Base-by-base conservation (phyloP, 2,888 invertebrate genomes). In the Polymixis lichenea region DNA sequence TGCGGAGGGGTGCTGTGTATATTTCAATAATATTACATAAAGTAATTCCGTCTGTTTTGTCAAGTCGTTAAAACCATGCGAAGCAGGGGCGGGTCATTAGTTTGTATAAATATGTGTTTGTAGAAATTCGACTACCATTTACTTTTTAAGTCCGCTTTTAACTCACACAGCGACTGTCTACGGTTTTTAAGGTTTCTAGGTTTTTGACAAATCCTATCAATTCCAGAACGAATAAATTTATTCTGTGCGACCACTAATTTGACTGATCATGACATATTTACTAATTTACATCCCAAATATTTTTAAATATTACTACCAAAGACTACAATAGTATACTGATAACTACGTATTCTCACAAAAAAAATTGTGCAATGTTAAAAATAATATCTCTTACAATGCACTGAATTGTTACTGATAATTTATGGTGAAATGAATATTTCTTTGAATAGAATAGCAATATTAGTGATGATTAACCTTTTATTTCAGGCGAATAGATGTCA, bases 341-440 rank as follows among this genome's bases (percentile, higher is more conserved):
- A n/a, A n/a, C n/a, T n/a, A n/a, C n/a, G n/a, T n/a, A n/a, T n/a
- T n/a, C n/a, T n/a, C n/a, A n/a, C n/a, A n/a, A n/a, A n/a, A n/a
- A n/a, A n/a, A n/a, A n/a, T n/a, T n/a, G n/a, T n/a, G n/a, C n/a
- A n/a, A n/a, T n/a, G n/a, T n/a, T n/a, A 25, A 0, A 69, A 19
- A 61, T 22, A 43, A 32, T 28, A 17, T 15, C 38, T 46, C 11
- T 58, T 32, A 25, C 22, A 64, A 58, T 58, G 15, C 43, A 32
- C n/a, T 58, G 28, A 76, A 25, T 43, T 55, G 2, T 56, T 49
- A 8, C 15, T 13, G n/a, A 17, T 19, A 46, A 61, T 55, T 32
- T 22, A 58, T 67, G 46, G 62, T 70, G 72, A 70, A 83, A 83
- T 83, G 83, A 68, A 8, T 43, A 49, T 49, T 56, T 13, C 28